Evolutionary conservation across 1,140 invertebrate species (phyloP).

Genomic region (Polypedilum vanderplanki): DNA sequence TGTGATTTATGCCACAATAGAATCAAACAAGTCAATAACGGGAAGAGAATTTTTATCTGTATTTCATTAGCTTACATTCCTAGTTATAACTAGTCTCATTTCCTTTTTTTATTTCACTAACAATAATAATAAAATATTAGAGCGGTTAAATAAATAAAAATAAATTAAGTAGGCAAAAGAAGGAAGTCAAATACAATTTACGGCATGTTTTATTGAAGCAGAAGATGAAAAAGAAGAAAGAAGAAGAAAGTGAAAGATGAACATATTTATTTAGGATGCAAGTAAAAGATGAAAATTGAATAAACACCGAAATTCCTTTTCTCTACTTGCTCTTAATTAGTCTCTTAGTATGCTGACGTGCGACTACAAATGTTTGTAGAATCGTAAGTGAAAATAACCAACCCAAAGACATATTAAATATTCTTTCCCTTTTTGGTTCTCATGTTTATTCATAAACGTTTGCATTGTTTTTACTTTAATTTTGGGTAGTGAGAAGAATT

Average conservation of each 20-base stretch:
- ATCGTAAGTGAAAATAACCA: not conserved
- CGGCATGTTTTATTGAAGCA: not conserved
- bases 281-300: slow-evolving; percentile 19
- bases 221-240: not conserved
- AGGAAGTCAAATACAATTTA: slow-evolving; percentile 1
- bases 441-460: not conserved
- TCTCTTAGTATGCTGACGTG: not conserved
- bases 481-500: no score
- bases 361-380: not conserved
- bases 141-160: no score
- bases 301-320: not conserved
- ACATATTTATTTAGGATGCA: slow-evolving; percentile 22
- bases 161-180: not conserved
- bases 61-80: no score
- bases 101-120: no score
- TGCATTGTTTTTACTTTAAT: not conserved
- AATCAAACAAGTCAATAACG: no score
- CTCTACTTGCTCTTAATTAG: not conserved
- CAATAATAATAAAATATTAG: no score
- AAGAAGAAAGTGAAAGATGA: not conserved
- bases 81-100: no score
- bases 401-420: not conserved
- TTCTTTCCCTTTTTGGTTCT: not conserved
- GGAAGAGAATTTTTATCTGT: no score
- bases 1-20: no score